Percentiles rank a stretch among this genome's conserved stretches.
These are phyloP conservation scores for Neodon shergylaensis DNA, from an alignment of 2,113 vertebrate species.

Conservation along the genomic window DNA sequence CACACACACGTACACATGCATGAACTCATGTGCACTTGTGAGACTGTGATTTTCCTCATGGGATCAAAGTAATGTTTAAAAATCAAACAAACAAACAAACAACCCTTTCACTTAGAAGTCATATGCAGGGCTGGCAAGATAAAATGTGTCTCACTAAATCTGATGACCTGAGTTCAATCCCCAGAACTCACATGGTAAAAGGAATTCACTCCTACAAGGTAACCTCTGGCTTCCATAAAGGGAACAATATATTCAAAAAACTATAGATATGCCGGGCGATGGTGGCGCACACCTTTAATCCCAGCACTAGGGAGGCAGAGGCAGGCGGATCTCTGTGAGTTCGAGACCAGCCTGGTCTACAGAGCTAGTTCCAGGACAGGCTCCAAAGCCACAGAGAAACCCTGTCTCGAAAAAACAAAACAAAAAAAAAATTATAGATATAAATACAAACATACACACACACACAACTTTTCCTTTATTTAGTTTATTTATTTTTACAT, in stretches of 20 bases:
- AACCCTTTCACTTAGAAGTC: not conserved
- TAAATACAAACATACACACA: not conserved
- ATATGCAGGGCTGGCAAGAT: not conserved
- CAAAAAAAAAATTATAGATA: not conserved
- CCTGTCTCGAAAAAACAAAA: too few species aligned
- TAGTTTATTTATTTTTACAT: not conserved
- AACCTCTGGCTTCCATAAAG: not conserved
- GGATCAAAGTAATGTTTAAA: not conserved
- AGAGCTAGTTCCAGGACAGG: too few species aligned
- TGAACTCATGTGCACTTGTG: not conserved
- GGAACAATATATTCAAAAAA: not conserved
- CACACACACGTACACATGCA: not conserved
- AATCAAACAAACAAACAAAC: not conserved
- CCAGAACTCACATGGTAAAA: not conserved
- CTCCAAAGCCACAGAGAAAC: too few species aligned
- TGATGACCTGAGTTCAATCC: not conserved
- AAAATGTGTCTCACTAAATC: not conserved
- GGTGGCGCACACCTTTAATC: too few species aligned
- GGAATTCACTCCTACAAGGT: not conserved
- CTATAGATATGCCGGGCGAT: too few species aligned
- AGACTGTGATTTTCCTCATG: not conserved
- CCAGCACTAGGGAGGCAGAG: too few species aligned
- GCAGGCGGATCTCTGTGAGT: too few species aligned
- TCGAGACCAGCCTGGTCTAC: too few species aligned
- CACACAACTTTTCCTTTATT: not conserved